These are phyloP conservation scores for Trididemnum miniatum DNA, from an alignment of 23 tunicate genomes.

Conservation along the genomic window DNA sequence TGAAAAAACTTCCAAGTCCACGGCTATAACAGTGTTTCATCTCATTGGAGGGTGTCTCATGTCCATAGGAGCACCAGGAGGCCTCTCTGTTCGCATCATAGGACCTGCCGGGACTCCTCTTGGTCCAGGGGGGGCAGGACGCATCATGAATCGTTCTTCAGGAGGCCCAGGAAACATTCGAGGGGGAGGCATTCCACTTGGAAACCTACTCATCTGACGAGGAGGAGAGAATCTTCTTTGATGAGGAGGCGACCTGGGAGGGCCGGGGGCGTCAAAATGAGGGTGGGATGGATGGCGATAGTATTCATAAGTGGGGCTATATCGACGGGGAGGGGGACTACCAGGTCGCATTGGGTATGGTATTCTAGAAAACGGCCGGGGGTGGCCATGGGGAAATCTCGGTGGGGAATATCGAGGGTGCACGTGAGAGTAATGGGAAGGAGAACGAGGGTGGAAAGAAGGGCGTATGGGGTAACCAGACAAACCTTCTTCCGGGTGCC, in stretches of 20 bases:
- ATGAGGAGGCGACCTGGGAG: conserved; percentile 49
- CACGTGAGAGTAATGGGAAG: conserved; percentile 32
- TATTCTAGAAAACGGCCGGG: conserved; percentile 34
- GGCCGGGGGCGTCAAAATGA: conserved; percentile 18
- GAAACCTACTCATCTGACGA: conserved; percentile 27
- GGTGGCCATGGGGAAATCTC: conserved; percentile 21
- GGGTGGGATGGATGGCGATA: conserved; percentile 32
- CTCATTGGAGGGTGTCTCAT: conserved; percentile 34
- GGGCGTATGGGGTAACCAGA: conserved; percentile 27
- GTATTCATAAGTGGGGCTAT: conserved; percentile 45
- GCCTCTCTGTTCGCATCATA: conserved; percentile 28
- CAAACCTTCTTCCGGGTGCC: conserved; percentile 23
- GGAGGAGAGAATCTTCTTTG: conserved; percentile 52
- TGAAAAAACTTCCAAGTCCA: no score
- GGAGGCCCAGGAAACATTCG: conserved; percentile 40
- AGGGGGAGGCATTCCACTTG: conserved; percentile 30
- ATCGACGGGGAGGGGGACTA: conserved; percentile 52
- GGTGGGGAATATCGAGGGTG: conserved; percentile 49
- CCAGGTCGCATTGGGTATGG: conserved; percentile 40
- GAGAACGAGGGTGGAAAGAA: conserved; percentile 37
- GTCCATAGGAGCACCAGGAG: conserved; percentile 17
- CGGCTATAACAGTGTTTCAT: no score
- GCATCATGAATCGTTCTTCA: conserved; percentile 29
- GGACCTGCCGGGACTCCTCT: conserved; percentile 15
- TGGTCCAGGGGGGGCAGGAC: conserved; percentile 6